phyloP scores from a whole-genome alignment of 2,888 invertebrate genomes.

The Lasioglossum morio region DNA sequence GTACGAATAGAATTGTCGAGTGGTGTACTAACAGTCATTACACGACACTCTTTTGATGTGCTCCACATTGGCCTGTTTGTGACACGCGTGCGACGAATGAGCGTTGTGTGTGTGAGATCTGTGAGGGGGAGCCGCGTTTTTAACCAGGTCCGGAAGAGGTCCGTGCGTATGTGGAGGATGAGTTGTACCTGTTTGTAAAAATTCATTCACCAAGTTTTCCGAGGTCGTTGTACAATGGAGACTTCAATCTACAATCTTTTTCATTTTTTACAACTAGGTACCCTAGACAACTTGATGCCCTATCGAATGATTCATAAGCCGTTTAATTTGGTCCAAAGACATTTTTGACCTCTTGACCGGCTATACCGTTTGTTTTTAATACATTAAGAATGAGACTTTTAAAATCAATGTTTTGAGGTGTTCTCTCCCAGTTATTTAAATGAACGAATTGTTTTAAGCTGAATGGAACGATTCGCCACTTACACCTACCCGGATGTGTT shows the following conservation, averaged over 20 bases:
- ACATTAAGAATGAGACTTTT: neutral
- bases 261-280: too few relatives aligned
- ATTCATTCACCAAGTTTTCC: neutral
- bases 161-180: constrained; percentile 79
- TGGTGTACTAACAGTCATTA: constrained; percentile 79
- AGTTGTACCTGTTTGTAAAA: constrained; percentile 72
- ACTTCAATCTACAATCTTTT: neutral
- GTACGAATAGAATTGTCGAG: neutral
- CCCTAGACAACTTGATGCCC: too few relatives aligned
- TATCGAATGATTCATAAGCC: too few relatives aligned
- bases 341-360: too few relatives aligned
- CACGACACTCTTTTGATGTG: constrained; percentile 82
- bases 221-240: neutral
- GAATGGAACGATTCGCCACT: constrained; percentile 20
- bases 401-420: neutral
- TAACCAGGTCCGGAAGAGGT: constrained; percentile 74
- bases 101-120: constrained; percentile 77
- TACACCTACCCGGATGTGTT: constrained; percentile 76
- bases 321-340: too few relatives aligned
- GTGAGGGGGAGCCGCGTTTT: constrained; percentile 73
- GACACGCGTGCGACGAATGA: constrained; percentile 79
- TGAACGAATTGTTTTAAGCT: neutral
- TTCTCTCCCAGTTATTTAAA: neutral
- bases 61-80: constrained; percentile 81
- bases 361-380: too few relatives aligned